Conservation (phyloP, 2,797 vertebrate species). For the Clarias laeviceps region DNA sequence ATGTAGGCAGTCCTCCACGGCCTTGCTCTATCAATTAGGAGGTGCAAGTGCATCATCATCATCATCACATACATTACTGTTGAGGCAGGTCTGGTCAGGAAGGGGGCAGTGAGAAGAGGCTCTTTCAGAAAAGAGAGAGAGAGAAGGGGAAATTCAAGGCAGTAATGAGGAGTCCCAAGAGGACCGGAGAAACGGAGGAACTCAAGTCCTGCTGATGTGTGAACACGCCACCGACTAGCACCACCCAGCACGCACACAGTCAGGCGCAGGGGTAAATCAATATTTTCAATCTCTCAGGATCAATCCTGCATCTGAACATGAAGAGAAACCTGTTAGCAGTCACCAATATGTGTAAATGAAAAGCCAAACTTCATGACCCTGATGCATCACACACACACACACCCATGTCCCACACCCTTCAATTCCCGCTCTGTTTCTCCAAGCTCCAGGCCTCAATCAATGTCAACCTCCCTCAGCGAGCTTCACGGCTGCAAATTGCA, state of each 20-base stretch:
- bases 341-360: conserved; percentile 92
- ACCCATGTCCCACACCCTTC: conserved; percentile 1
- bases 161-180: conserved; percentile 95
- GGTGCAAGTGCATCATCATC: conserved; percentile 87
- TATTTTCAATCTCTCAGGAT: conserved; percentile 99
- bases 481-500: conserved; percentile 31
- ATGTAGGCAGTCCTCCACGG: conserved; percentile 88
- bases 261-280: conserved; percentile 96
- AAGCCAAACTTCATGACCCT: conserved; percentile 87
- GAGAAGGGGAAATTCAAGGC: conserved; percentile 71
- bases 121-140: conserved; percentile 71
- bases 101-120: conserved; percentile 81
- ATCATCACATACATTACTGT: conserved; percentile 87
- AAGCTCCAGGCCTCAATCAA: conserved; percentile 44
- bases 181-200: conserved; percentile 77
- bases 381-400: conserved; percentile 48
- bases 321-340: conserved; percentile 92
- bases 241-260: conserved; percentile 76
- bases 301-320: conserved; percentile 92
- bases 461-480: conserved; percentile 39
- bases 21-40: conserved; percentile 99
- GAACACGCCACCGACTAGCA: conserved; percentile 88
- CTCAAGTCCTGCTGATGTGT: conserved; percentile 89
- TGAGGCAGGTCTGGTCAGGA: conserved; percentile 85
- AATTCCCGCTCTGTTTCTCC: conserved; percentile 40